These are phyloP conservation scores for Epizoanthus fatuus DNA, from an alignment of 92 coral and sea anemone species.

Conservation along the genomic window DNA sequence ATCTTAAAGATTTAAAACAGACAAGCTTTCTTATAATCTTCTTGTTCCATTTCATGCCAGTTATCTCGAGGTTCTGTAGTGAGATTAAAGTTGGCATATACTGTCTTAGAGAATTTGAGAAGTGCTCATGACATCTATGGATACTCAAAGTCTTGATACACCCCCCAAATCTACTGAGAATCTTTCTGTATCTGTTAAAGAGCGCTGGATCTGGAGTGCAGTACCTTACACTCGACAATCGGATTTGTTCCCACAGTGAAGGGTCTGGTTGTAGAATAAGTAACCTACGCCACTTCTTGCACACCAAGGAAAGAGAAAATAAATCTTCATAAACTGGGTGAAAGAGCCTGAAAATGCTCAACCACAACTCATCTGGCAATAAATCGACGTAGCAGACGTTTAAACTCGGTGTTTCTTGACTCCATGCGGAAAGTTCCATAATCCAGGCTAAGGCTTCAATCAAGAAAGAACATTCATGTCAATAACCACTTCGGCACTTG, in stretches of 20 bases:
- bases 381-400: slow-evolving; percentile 17
- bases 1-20: slow-evolving; percentile 71
- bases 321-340: slow-evolving; percentile 86
- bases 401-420: not conserved
- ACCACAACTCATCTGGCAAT: slow-evolving; percentile 88
- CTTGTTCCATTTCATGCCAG: slow-evolving; percentile 81
- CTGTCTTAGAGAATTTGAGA: slow-evolving; percentile 59
- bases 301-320: slow-evolving; percentile 68
- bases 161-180: slow-evolving; percentile 61
- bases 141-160: slow-evolving; percentile 66
- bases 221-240: slow-evolving; percentile 67
- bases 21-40: slow-evolving; percentile 66
- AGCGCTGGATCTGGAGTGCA: slow-evolving; percentile 71
- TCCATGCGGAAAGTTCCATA: slow-evolving; percentile 4
- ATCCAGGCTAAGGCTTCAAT: not conserved
- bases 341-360: slow-evolving; percentile 72
- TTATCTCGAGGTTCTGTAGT: slow-evolving; percentile 70
- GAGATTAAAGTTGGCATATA: slow-evolving; percentile 49
- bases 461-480: not conserved
- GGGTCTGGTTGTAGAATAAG: slow-evolving; percentile 79
- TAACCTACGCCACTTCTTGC: slow-evolving; percentile 79
- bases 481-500: not conserved
- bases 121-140: slow-evolving; percentile 79
- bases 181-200: slow-evolving; percentile 64
- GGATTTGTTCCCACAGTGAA: slow-evolving; percentile 78